These are phyloP conservation scores for Trachelipus rathkii DNA, from an alignment of 1,140 invertebrate species.

Conservation along the genomic window DNA sequence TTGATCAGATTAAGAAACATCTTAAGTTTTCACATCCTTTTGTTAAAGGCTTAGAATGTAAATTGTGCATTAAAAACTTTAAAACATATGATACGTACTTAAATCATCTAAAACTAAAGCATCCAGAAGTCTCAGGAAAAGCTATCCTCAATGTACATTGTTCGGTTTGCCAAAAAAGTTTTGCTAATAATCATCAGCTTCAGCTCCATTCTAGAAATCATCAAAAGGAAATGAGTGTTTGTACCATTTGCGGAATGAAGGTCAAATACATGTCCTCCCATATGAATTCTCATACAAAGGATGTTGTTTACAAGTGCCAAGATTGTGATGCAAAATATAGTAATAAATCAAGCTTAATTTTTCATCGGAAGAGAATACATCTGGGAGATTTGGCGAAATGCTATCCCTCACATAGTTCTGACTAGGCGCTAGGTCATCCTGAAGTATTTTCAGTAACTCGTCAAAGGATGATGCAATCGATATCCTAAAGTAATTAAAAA, in stretches of 20 bases:
- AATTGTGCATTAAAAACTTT: conserved; percentile 26
- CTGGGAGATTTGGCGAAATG: conserved; percentile 31
- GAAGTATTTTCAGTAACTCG: too few species aligned
- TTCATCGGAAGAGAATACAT: conserved; percentile 36
- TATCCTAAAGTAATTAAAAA: too few species aligned
- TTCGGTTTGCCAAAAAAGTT: conserved; percentile 29
- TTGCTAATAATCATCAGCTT: conserved; percentile 36
- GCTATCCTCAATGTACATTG: conserved; percentile 31
- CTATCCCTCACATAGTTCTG: too few species aligned
- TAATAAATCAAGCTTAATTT: conserved; percentile 35
- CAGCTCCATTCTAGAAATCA: conserved; percentile 37
- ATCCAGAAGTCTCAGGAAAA: conserved; percentile 34
- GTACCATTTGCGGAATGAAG: conserved; percentile 31
- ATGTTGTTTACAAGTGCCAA: conserved; percentile 29
- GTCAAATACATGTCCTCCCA: conserved; percentile 34
- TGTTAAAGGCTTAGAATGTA: conserved; percentile 31
- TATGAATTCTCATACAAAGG: conserved; percentile 38
- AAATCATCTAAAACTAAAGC: conserved; percentile 34
- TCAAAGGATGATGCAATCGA: too few species aligned
- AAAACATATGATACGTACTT: conserved; percentile 37
- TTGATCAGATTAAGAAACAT: conserved; percentile 37
- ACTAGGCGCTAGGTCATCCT: too few species aligned
- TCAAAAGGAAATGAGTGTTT: conserved; percentile 22
- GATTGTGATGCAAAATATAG: conserved; percentile 34
- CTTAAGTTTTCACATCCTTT: conserved; percentile 30